Conservation (phyloP, 2,113 vertebrate genomes). For the Calypte anna region DNA sequence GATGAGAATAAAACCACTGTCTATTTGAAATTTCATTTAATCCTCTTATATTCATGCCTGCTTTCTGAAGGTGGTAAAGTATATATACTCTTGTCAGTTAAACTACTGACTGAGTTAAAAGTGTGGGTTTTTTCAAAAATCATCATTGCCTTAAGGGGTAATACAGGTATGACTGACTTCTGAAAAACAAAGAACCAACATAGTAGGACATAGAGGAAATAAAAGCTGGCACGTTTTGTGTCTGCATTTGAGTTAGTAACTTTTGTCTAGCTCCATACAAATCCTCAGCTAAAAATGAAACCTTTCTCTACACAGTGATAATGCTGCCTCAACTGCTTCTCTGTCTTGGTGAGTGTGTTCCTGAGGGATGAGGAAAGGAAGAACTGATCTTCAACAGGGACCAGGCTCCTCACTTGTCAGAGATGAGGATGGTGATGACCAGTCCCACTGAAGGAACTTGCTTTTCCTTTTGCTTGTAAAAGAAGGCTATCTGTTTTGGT, state of each 20-base stretch:
- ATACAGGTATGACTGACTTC: not conserved
- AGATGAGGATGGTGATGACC: not conserved
- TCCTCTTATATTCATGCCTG: not conserved
- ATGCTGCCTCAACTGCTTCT: not conserved
- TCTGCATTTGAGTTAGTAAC: not conserved
- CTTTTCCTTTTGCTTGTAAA: not conserved
- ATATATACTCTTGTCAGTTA: not conserved
- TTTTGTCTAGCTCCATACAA: not conserved
- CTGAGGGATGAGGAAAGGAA: not conserved
- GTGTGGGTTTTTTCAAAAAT: not conserved
- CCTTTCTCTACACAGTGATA: not conserved
- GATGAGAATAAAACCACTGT: not conserved
- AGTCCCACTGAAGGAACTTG: not conserved
- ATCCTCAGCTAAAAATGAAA: not conserved
- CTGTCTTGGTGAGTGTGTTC: not conserved
- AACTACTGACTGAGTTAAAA: conserved; percentile 10
- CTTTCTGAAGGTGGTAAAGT: conserved; percentile 14
- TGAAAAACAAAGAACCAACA: not conserved
- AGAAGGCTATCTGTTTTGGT: not conserved
- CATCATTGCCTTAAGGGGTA: not conserved
- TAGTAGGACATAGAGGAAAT: not conserved
- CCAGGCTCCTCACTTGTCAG: not conserved
- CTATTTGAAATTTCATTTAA: not conserved
- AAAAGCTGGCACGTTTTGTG: not conserved
- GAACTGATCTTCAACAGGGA: not conserved